Percentiles rank a stretch among this genome's conserved stretches.
These are phyloP conservation scores for Polypterus senegalus DNA, from an alignment of 2,113 vertebrate species.

Conservation along the genomic window DNA sequence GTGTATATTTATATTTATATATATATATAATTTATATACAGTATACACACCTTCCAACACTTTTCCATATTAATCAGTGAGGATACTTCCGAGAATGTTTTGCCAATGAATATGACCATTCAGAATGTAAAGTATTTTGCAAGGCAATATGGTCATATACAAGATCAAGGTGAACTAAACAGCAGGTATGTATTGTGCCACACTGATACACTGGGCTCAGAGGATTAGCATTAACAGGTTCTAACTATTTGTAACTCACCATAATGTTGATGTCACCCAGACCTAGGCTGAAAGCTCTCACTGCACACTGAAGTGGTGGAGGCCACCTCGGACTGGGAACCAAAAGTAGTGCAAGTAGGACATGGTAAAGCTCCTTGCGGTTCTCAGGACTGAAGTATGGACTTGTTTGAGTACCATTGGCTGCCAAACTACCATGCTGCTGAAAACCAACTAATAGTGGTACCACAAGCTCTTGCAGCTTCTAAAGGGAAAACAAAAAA, in stretches of 20 bases:
- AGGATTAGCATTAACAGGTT: no score
- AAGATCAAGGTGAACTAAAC: background rate
- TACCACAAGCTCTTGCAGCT: slow-evolving; percentile 63
- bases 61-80: no score
- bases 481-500: slow-evolving; percentile 32
- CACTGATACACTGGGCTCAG: background rate
- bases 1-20: no score
- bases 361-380: slow-evolving; percentile 58
- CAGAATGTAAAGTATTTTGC: no score
- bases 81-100: no score
- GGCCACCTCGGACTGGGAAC: slow-evolving; percentile 63
- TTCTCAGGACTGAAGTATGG: slow-evolving; percentile 56
- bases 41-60: no score
- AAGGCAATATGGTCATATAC: no score
- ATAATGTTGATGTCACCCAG: slow-evolving; percentile 53
- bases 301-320: slow-evolving; percentile 62
- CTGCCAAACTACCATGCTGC: slow-evolving; percentile 47
- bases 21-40: no score
- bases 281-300: slow-evolving; percentile 62
- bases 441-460: slow-evolving; percentile 62
- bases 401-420: slow-evolving; percentile 28
- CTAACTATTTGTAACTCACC: slow-evolving; percentile 30
- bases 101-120: no score
- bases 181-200: background rate
- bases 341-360: slow-evolving; percentile 63